phyloP scores from a whole-genome alignment of 2,797 vertebrate genomes.

The Emys orbicularis region DNA sequence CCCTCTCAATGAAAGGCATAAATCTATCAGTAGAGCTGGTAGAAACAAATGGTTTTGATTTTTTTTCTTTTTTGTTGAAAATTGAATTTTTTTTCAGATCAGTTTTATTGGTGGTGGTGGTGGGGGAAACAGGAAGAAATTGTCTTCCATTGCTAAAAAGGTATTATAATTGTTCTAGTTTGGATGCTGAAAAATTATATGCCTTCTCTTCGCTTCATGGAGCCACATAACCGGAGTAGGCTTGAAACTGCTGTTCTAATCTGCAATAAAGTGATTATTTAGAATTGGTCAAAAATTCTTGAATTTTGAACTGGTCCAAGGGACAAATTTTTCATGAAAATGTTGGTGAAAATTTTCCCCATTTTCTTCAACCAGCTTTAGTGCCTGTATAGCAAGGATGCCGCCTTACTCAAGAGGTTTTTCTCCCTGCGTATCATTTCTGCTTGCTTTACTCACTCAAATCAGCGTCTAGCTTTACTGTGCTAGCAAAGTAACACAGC shows the following conservation, averaged over 20 bases:
- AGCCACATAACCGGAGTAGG: background rate
- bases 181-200: background rate
- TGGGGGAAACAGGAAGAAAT: too few relatives aligned
- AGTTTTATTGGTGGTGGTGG: background rate
- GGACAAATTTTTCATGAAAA: background rate
- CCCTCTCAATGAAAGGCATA: background rate
- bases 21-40: too few relatives aligned
- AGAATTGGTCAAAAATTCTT: background rate
- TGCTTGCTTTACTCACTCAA: accelerated
- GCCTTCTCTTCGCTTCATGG: background rate
- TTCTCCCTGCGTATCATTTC: accelerated
- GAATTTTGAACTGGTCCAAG: background rate
- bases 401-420: accelerated
- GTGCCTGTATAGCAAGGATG: accelerated
- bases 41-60: background rate
- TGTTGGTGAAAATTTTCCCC: background rate
- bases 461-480: background rate
- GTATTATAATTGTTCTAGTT: background rate
- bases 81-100: too few relatives aligned
- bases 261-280: background rate
- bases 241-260: constrained; percentile 13
- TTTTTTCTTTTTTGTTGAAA: background rate
- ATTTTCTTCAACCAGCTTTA: background rate
- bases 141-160: too few relatives aligned
- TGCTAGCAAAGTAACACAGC: accelerated